Percentiles rank a stretch among this genome's conserved stretches.
phyloP scores from a whole-genome alignment of 2,113 vertebrate species.

The Pseudorectes ferrugineus region DNA sequence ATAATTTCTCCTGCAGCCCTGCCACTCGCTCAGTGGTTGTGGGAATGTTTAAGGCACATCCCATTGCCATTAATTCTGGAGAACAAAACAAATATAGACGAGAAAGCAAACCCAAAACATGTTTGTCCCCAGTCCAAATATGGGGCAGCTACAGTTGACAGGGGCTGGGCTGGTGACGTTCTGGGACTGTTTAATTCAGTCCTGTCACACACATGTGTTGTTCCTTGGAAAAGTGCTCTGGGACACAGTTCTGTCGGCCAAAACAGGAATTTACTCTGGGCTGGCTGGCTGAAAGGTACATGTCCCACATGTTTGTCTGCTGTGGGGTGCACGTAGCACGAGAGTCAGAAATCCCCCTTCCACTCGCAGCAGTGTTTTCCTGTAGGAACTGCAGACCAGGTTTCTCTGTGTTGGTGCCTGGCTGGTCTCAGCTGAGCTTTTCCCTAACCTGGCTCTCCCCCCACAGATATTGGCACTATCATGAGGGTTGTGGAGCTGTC shows the following conservation, averaged over 20 bases:
- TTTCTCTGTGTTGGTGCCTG: neutral
- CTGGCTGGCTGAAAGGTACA: neutral
- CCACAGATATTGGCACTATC: constrained; percentile 96
- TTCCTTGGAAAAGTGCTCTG: neutral
- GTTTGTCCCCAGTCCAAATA: neutral
- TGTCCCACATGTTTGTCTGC: neutral
- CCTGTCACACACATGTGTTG: neutral
- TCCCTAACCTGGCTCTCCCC: neutral
- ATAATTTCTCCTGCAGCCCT: neutral
- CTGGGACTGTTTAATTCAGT: neutral
- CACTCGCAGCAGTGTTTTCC: neutral
- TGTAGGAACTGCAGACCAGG: neutral
- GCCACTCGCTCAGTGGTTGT: neutral
- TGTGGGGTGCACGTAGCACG: neutral
- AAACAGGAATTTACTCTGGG: neutral
- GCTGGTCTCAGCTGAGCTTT: neutral
- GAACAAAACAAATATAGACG: neutral
- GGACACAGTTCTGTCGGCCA: neutral
- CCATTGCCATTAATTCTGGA: neutral
- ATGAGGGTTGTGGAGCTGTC: constrained; percentile 98
- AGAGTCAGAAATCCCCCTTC: neutral
- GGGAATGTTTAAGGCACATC: neutral
- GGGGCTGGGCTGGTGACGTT: neutral
- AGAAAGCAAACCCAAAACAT: neutral
- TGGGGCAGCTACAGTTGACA: neutral